A percentile compares a stretch with the other conserved stretches of the same genome.
These are phyloP conservation scores for Ylistrum balloti DNA, from an alignment of 1,140 invertebrate genomes.

Conservation along the genomic window DNA sequence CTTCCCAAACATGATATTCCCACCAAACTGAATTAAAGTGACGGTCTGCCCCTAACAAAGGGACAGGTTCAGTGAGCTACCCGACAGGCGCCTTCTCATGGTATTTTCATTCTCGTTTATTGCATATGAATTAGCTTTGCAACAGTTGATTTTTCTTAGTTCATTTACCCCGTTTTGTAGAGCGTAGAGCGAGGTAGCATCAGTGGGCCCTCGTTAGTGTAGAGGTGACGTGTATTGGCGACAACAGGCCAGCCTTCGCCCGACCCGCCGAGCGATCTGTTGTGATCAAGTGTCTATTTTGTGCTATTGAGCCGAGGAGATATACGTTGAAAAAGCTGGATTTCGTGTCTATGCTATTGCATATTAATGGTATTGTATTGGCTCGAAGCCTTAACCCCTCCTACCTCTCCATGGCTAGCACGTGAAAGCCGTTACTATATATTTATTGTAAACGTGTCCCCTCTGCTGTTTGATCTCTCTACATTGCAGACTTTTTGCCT, in stretches of 20 bases:
- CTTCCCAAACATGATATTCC: neutral
- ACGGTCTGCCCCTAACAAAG: slow-evolving; percentile 33
- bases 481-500: slow-evolving; percentile 42
- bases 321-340: slow-evolving; percentile 43
- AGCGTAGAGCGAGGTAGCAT: neutral
- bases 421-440: slow-evolving; percentile 43
- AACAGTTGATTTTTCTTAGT: slow-evolving; percentile 40
- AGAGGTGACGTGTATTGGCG: slow-evolving; percentile 46
- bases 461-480: slow-evolving; percentile 41
- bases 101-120: slow-evolving; percentile 49
- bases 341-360: slow-evolving; percentile 22
- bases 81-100: slow-evolving; percentile 46
- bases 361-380: slow-evolving; percentile 51
- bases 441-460: slow-evolving; percentile 41
- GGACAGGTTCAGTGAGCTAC: neutral
- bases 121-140: slow-evolving; percentile 57
- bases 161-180: slow-evolving; percentile 41
- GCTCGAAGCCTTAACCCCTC: slow-evolving; percentile 47
- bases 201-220: slow-evolving; percentile 10
- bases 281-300: slow-evolving; percentile 50
- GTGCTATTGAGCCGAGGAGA: neutral
- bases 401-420: slow-evolving; percentile 48
- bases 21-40: neutral
- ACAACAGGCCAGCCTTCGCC: slow-evolving; percentile 45
- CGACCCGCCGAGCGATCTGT: slow-evolving; percentile 45